Evolutionary conservation across 2,797 vertebrate species (phyloP).

Genomic region (Argyrosomus regius): DNA sequence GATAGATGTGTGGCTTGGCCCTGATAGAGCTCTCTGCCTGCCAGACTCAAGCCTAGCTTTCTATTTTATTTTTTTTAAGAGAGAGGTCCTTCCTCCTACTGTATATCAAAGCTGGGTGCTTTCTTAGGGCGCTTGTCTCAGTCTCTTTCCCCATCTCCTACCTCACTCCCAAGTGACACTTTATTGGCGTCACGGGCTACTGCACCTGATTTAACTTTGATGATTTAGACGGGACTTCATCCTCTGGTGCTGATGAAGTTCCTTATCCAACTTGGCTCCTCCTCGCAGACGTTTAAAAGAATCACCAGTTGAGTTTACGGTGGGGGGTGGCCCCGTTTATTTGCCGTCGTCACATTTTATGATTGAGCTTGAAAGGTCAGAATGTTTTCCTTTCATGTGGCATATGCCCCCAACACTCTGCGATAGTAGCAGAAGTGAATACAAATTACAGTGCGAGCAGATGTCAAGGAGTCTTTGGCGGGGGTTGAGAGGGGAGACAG

Average conservation of each 20-base stretch:
- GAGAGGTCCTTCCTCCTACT: constrained; percentile 20
- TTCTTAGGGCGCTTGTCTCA: constrained; percentile 9
- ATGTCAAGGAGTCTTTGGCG: constrained; percentile 52
- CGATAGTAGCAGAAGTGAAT: constrained; percentile 27
- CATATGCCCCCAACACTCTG: constrained; percentile 28
- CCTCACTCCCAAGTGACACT: constrained; percentile 8
- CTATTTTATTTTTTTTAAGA: constrained; percentile 42
- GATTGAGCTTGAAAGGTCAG: constrained; percentile 58
- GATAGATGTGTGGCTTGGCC: constrained; percentile 76
- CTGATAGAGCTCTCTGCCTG: constrained; percentile 71
- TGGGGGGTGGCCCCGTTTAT: constrained; percentile 29
- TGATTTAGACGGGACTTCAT: constrained; percentile 15
- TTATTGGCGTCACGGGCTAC: constrained; percentile 5
- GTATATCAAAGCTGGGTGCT: constrained; percentile 49
- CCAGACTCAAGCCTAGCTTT: constrained; percentile 51
- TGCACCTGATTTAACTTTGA: constrained; percentile 34
- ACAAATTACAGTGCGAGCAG: constrained; percentile 59
- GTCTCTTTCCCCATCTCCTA: constrained; percentile 14
- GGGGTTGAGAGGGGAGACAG: constrained; percentile 3
- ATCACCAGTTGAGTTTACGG: constrained; percentile 24
- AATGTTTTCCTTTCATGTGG: constrained; percentile 62
- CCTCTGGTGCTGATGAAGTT: constrained; percentile 23
- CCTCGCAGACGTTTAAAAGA: constrained; percentile 33
- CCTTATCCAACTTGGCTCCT: constrained; percentile 17
- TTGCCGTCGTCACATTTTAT: constrained; percentile 32